These are phyloP conservation scores for Hydrotaea cyrtoneurina DNA, from an alignment of 2,888 invertebrate species.

Conservation along the genomic window DNA sequence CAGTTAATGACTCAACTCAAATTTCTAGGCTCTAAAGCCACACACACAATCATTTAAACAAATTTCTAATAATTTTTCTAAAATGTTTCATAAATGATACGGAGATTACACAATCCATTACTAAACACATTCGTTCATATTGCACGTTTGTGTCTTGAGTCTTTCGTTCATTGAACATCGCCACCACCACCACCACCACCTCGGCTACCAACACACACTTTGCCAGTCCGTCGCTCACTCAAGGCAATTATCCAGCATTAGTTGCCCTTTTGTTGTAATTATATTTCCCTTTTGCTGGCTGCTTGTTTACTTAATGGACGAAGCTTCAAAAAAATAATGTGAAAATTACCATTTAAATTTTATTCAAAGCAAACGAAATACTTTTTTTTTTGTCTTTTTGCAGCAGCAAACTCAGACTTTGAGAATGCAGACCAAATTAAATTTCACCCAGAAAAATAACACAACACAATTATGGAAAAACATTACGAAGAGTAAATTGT, in stretches of 20 bases:
- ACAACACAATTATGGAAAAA: slow-evolving; percentile 6
- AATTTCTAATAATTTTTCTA: no score
- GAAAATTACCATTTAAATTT: slow-evolving; percentile 13
- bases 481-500: neutral
- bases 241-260: slow-evolving; percentile 1
- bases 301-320: neutral
- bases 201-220: no score
- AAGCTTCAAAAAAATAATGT: neutral
- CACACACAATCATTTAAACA: neutral
- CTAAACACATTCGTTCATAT: no score
- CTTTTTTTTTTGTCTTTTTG: neutral
- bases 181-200: no score
- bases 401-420: neutral
- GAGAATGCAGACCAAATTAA: neutral
- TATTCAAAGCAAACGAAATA: slow-evolving; percentile 22
- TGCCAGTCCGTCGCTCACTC: no score
- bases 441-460: slow-evolving; percentile 16
- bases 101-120: no score
- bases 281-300: neutral
- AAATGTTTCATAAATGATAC: no score
- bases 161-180: slow-evolving; percentile 2
- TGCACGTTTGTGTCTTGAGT: slow-evolving; percentile 5
- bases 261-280: slow-evolving; percentile 3
- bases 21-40: neutral
- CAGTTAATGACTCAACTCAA: no score